phyloP scores from a whole-genome alignment of 2,797 vertebrate species.

The Brotula barbata region DNA sequence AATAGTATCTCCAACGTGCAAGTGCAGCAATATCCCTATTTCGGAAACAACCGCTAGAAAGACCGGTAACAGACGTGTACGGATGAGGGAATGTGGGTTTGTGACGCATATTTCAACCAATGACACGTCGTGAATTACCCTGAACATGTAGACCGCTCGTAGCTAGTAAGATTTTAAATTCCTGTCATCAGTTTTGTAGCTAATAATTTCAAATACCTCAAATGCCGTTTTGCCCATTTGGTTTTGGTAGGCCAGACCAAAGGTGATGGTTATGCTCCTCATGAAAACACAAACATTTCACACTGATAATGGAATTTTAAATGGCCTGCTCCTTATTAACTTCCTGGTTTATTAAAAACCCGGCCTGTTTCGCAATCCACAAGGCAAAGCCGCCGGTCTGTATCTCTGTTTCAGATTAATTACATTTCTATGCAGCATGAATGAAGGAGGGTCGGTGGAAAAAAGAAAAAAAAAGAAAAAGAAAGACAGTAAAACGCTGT shows the following conservation, averaged over 20 bases:
- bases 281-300: conserved; percentile 69
- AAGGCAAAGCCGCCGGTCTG: conserved; percentile 66
- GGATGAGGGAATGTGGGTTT: too few relatives aligned
- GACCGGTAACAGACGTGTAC: too few relatives aligned
- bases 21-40: too few relatives aligned
- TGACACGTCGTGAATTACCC: background rate
- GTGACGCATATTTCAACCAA: too few relatives aligned
- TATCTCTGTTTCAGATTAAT: conserved; percentile 79
- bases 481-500: conserved; percentile 67
- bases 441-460: conserved; percentile 55
- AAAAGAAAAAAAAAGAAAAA: too few relatives aligned
- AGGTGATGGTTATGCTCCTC: conserved; percentile 70
- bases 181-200: conserved; percentile 31
- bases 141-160: background rate
- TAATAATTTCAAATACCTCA: conserved; percentile 57
- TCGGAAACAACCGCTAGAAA: too few relatives aligned
- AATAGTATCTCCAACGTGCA: too few relatives aligned
- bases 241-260: conserved; percentile 53
- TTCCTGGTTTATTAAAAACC: conserved; percentile 77
- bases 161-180: conserved; percentile 15
- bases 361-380: conserved; percentile 63
- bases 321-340: conserved; percentile 78
- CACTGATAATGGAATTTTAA: conserved; percentile 81
- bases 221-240: conserved; percentile 58
- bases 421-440: conserved; percentile 69